Evolutionary conservation across 2,888 invertebrate species (phyloP).

Genomic region (Danaus chrysippus): DNA sequence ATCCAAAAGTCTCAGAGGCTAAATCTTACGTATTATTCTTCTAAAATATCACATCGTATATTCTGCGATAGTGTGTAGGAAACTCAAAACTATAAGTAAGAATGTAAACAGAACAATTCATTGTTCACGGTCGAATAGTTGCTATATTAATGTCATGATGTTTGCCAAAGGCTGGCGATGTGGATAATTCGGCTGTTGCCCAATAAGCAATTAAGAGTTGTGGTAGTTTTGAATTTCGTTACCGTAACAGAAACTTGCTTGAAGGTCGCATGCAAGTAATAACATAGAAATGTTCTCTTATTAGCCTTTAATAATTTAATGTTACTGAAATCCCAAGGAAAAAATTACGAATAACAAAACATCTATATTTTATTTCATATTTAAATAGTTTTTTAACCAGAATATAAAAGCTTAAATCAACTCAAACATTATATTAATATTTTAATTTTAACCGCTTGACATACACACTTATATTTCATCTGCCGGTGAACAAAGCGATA

Average conservation of each 20-base stretch:
- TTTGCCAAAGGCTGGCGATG: slow-evolving; percentile 34
- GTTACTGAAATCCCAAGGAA: background rate
- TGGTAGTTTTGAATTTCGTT: slow-evolving; percentile 21
- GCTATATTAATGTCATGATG: slow-evolving; percentile 36
- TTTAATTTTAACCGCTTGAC: too few species aligned
- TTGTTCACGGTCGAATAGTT: slow-evolving; percentile 36
- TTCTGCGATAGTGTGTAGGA: background rate
- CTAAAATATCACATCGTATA: background rate
- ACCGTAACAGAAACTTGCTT: slow-evolving; percentile 12
- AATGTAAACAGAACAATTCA: slow-evolving; percentile 35
- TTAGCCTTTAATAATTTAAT: background rate
- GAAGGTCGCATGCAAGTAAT: background rate
- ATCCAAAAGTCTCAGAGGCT: too few species aligned
- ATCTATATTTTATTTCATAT: too few species aligned
- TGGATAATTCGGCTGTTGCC: slow-evolving; percentile 33
- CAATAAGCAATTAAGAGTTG: slow-evolving; percentile 26
- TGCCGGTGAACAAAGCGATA: too few species aligned
- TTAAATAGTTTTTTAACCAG: too few species aligned
- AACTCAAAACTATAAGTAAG: slow-evolving; percentile 7
- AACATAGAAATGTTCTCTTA: background rate
- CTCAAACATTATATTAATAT: too few species aligned
- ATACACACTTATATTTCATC: too few species aligned
- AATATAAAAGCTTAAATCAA: too few species aligned
- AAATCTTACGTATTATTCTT: too few species aligned
- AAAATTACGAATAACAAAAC: too few species aligned